Base-by-base conservation (phyloP, 2,113 vertebrate species). In the Ardeotis arabs region DNA sequence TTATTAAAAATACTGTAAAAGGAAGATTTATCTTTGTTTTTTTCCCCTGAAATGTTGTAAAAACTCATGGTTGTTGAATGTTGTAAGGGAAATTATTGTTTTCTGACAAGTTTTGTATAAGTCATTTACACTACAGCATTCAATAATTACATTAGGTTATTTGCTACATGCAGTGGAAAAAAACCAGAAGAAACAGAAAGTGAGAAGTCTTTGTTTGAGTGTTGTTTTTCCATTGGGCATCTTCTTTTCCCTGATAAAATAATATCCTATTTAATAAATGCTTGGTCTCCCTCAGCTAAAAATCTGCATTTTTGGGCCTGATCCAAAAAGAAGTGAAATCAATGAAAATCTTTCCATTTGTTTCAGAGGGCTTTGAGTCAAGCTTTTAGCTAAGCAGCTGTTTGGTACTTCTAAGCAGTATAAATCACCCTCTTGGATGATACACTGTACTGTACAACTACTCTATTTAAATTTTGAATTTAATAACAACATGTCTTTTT, bases 331-430 rank as follows among this genome's bases (percentile, higher is more conserved):
- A 83, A 94, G 6, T 78, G 21, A 95, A 95, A 90, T 87, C 90
- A 95, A 58, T 95, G 49, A 92, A 93, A 95, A 89, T 92, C 58
- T 96, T 93, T 81, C 39, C 27, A 87, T 88, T 95, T 94, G 56
- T 92, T 96, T 96, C 73, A 75, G 39, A 92, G 44, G 66, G 19
- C 53, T 92, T 87, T 87, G 58, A 92, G 70, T 95, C 69, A 94
- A 84, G 62, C 80, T 72, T 89, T 95, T 82, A 91, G 79, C 45
- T 44, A 39, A 37, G 35, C 53, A 80, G 84, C 75, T 69, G 47
- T 74, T 93, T 73, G 52, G 73, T 90, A 56, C 63, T 86, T 94
- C 55, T 78, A 91, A 89, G 69, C 56, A 69, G 53, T 78, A 44
- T 52, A 88, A 91, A 72, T 72, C 21, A 3, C 10, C 78, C 24